Evolutionary conservation across 2,113 vertebrate species (phyloP), one percentile per base, ranked within the genome.

Genomic region (Perca fluviatilis): DNA sequence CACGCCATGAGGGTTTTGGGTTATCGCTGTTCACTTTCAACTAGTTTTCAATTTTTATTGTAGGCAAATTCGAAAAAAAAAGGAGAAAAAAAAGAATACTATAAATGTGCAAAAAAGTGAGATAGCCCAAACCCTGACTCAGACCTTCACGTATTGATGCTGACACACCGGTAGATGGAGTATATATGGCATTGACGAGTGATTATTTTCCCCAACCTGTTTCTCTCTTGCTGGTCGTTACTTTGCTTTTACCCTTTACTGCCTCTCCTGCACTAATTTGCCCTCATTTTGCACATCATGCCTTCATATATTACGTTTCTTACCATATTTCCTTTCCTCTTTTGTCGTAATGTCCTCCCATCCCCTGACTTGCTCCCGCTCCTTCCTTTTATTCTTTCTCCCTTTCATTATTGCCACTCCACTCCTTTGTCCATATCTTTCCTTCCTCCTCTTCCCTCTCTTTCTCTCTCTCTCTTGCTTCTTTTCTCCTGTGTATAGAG

Each of bases 401-500:
- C 46, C 61, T 53, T 54, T 60, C 73, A 54, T 82, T 46, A 62
- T 64, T 58, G 23, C 43, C 40, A 27, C 74, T 54, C 70, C 68
- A 74, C 33, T 47, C 71, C 66, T 87, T 57, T 75, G n/a, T 23
- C 84, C 77, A 36, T 36, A 79, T 70, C 56, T n/a, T 43, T 56
- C 25, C 50, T n/a, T 18, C 71, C 74, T 70, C 56, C 54, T 21
- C 43, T 65, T 25, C 43, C 21, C 16, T 16, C 50, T 67, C 69
- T 50, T 6, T 62, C 21, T 16, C 12, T 40, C 30, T 43, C 65
- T 69, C 61, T 40, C 19, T 58, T 2, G 21, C 54, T 57, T 60
- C 74, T 46, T 80, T 54, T 62, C 25, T 77, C 58, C 67, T 71
- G 62, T 65, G 72, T 69, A 53, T 87, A 99, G 98, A 99, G 98